Percentiles rank a stretch among this genome's conserved stretches.
Conservation (phyloP, 2,888 invertebrate genomes). For the Eutolmus rufibarbis region DNA sequence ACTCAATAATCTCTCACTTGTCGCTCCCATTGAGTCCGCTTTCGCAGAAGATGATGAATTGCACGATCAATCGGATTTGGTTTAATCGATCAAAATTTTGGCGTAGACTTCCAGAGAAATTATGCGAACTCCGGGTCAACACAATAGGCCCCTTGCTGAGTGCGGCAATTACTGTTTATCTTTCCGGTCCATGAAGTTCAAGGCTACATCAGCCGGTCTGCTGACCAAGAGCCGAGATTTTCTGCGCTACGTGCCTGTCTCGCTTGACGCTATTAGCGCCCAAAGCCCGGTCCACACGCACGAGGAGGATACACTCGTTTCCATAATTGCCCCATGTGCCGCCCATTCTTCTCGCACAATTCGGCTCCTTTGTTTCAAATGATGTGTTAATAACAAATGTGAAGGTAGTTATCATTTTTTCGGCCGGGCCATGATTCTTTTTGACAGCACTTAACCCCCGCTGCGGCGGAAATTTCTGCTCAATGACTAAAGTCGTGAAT, state of each 20-base stretch:
- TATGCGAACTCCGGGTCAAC: not conserved
- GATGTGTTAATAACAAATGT: not conserved
- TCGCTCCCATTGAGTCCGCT: not conserved
- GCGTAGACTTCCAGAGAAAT: not conserved
- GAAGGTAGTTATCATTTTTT: not conserved
- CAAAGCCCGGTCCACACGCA: not conserved
- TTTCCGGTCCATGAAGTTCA: constrained; percentile 3
- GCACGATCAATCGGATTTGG: constrained; percentile 5
- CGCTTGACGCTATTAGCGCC: not conserved
- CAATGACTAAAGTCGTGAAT: not conserved
- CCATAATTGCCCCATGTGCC: not conserved
- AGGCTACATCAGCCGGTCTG: not conserved
- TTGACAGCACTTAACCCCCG: not conserved
- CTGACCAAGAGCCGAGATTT: not conserved
- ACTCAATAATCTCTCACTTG: not conserved
- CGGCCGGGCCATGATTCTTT: not conserved
- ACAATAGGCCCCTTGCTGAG: not conserved
- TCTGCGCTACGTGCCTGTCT: not conserved
- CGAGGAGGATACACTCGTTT: not conserved
- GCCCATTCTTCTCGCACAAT: not conserved
- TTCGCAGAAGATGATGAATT: constrained; percentile 6
- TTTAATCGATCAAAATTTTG: constrained; percentile 14
- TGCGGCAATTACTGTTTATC: not conserved
- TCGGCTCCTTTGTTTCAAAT: constrained; percentile 3
- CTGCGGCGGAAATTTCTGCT: not conserved